These are phyloP conservation scores for Drosophila nasuta DNA, from an alignment of 1,140 invertebrate species.

Conservation along the genomic window DNA sequence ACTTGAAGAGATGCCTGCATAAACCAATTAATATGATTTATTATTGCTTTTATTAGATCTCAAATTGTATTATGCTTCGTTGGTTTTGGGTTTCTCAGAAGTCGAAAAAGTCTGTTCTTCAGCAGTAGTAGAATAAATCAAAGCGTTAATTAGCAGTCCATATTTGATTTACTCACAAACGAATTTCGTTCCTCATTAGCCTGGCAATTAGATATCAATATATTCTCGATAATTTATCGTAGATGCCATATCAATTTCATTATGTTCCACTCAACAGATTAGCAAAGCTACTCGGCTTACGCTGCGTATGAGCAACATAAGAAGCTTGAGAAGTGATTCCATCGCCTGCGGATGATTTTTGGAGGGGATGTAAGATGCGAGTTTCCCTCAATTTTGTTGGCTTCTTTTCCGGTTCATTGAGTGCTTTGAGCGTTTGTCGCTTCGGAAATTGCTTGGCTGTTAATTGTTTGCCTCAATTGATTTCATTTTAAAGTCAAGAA, in stretches of 20 bases:
- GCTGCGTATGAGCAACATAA: slow-evolving; percentile 36
- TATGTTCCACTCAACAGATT: slow-evolving; percentile 22
- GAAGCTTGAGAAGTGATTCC: slow-evolving; percentile 12
- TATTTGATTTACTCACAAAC: slow-evolving; percentile 37
- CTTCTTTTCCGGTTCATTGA: slow-evolving; percentile 55
- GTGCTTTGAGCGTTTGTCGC: slow-evolving; percentile 60
- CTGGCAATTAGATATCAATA: slow-evolving; percentile 26
- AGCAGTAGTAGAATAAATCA: slow-evolving; percentile 25
- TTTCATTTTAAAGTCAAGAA: slow-evolving; percentile 68
- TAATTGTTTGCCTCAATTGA: slow-evolving; percentile 78
- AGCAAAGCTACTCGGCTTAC: slow-evolving; percentile 11
- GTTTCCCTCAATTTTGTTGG: slow-evolving; percentile 25
- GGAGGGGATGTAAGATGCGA: neutral
- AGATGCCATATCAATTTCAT: slow-evolving; percentile 34
- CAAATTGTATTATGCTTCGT: slow-evolving; percentile 42
- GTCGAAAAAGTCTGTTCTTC: slow-evolving; percentile 9
- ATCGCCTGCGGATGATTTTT: slow-evolving; percentile 29
- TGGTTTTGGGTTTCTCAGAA: slow-evolving; percentile 7
- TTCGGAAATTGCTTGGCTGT: slow-evolving; percentile 76
- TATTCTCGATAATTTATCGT: slow-evolving; percentile 26
- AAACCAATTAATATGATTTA: slow-evolving; percentile 75
- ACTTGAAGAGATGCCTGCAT: slow-evolving; percentile 16
- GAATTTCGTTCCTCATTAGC: slow-evolving; percentile 18
- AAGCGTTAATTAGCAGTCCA: slow-evolving; percentile 37
- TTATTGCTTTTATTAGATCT: slow-evolving; percentile 44